A percentile compares a stretch with the other conserved stretches of the same genome.
phyloP scores from a whole-genome alignment of 2,797 vertebrate genomes.

The Gallinago nigripennis region DNA sequence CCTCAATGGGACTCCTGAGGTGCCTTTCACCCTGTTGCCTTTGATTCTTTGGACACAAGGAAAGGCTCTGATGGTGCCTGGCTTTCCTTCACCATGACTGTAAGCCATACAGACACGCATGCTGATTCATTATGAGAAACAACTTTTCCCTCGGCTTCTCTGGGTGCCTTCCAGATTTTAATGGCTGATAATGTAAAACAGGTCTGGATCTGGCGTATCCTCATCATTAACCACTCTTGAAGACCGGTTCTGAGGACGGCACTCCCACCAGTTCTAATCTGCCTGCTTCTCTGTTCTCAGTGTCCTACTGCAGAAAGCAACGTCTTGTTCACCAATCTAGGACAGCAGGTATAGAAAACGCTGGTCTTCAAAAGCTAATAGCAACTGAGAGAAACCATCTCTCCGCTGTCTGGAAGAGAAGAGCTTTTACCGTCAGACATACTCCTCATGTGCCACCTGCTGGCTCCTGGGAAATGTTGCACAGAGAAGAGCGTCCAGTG shows the following conservation, averaged over 20 bases:
- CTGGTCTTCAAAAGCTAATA: neutral
- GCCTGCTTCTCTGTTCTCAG: neutral
- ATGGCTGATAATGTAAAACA: neutral
- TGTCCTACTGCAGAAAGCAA: neutral
- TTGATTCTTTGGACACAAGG: neutral
- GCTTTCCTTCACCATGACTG: neutral
- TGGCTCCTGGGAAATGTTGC: neutral
- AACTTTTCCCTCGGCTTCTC: neutral
- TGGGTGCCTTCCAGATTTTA: neutral
- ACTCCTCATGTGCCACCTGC: conserved; percentile 44
- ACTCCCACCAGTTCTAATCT: neutral
- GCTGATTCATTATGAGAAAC: neutral
- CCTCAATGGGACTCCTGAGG: too few relatives aligned
- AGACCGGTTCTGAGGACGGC: neutral
- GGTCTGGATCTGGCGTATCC: neutral
- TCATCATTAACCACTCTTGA: neutral
- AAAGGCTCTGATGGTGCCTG: neutral
- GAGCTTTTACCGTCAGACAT: neutral
- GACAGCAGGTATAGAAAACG: neutral
- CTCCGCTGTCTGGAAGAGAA: rapidly evolving
- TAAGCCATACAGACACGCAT: neutral
- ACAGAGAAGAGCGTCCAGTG: rapidly evolving
- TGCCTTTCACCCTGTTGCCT: neutral
- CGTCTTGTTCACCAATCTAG: neutral
- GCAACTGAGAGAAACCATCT: neutral